Evolutionary conservation across 2,797 vertebrate species (phyloP).

Genomic region (Melanotaenia maccullochi): DNA sequence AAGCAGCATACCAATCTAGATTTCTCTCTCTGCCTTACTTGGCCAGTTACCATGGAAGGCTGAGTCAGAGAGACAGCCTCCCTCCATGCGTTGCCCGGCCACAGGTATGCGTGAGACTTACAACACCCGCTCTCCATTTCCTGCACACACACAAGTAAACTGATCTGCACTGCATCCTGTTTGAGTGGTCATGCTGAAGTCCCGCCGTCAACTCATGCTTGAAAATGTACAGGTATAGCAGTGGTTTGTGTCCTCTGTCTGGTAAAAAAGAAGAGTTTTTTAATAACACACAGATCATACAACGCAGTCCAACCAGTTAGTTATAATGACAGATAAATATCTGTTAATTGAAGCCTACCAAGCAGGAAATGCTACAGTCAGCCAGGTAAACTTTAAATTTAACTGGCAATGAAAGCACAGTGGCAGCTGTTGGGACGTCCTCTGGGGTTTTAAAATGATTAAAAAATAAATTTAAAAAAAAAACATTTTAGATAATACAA

Average conservation of each 20-base stretch:
- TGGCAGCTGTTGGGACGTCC: neutral
- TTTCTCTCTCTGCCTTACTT: slow-evolving; percentile 51
- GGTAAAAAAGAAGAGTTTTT: neutral
- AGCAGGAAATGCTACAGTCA: neutral
- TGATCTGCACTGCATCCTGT: slow-evolving; percentile 55
- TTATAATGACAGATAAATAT: neutral
- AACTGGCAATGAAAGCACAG: neutral
- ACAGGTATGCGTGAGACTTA: slow-evolving; percentile 50
- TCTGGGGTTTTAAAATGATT: neutral
- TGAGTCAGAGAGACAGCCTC: slow-evolving; percentile 52
- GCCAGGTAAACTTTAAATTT: neutral
- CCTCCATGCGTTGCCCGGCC: slow-evolving; percentile 29
- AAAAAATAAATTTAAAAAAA: neutral
- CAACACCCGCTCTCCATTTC: slow-evolving; percentile 27
- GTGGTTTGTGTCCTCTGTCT: neutral
- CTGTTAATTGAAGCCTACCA: neutral
- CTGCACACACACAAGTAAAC: slow-evolving; percentile 15
- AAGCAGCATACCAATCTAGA: slow-evolving; percentile 75
- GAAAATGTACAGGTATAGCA: neutral
- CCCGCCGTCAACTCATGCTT: slow-evolving; percentile 30
- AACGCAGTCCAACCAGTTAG: neutral
- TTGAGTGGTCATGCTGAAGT: slow-evolving; percentile 47
- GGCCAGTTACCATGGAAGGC: slow-evolving; percentile 40
- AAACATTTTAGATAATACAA: neutral
- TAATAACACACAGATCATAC: neutral